Conservation (phyloP, 2,113 vertebrate species). For the Axis porcinus region DNA sequence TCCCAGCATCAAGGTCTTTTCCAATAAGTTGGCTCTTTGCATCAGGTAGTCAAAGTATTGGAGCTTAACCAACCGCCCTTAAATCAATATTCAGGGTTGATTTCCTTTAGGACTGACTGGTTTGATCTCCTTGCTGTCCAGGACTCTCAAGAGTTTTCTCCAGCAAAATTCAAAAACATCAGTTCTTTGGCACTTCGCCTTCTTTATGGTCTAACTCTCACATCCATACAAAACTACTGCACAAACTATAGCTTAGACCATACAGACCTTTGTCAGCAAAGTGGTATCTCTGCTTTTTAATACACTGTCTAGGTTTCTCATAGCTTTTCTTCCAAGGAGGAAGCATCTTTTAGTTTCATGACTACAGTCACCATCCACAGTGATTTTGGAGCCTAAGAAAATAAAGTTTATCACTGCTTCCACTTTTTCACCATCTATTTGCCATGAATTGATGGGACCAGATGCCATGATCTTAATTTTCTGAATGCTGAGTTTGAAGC, state of each 20-base stretch:
- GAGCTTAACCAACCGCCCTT: not conserved
- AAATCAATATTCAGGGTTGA: not conserved
- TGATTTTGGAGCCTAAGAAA: not conserved
- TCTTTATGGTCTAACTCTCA: not conserved
- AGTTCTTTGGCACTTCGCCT: rapidly evolving
- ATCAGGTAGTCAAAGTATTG: not conserved
- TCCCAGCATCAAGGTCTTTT: not conserved
- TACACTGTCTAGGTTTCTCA: not conserved
- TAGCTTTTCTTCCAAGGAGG: not conserved
- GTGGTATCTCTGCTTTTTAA: not conserved
- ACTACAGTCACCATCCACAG: not conserved
- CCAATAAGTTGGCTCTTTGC: not conserved
- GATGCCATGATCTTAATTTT: not conserved
- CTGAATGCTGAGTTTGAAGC: not conserved
- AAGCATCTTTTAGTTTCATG: not conserved
- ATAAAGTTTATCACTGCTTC: not conserved
- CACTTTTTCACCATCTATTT: not conserved
- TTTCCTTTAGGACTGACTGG: not conserved
- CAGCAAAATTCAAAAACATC: not conserved
- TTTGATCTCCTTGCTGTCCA: not conserved
- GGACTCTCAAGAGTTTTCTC: not conserved
- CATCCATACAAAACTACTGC: not conserved
- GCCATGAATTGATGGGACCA: not conserved
- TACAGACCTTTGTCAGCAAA: not conserved
- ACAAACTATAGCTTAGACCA: not conserved